phyloP scores from a whole-genome alignment of 2,113 vertebrate genomes.

The Morone saxatilis region DNA sequence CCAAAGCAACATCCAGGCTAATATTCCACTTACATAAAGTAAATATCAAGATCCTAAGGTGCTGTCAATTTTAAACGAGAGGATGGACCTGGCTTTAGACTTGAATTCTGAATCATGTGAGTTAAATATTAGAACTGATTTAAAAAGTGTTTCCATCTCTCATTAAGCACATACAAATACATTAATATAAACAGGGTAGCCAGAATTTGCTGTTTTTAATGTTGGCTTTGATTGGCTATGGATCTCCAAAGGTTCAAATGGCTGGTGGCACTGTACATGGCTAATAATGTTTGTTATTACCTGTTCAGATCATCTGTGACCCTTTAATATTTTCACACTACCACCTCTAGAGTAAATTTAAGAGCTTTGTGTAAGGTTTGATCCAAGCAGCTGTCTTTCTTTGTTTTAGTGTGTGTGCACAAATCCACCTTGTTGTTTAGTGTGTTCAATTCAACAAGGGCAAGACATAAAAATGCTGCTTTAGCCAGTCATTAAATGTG shows the following conservation, averaged over 20 bases:
- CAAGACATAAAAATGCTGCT: neutral
- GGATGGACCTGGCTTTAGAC: neutral
- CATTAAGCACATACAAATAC: neutral
- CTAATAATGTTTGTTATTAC: neutral
- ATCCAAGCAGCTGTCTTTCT: neutral
- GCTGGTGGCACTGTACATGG: too few species aligned
- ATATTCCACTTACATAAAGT: neutral
- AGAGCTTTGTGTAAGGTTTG: neutral
- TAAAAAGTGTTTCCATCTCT: too few species aligned
- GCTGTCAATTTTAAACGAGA: neutral
- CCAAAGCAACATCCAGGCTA: neutral
- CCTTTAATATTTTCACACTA: neutral
- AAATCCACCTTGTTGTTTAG: neutral
- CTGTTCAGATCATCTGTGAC: neutral
- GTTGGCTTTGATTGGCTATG: neutral
- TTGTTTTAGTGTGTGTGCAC: neutral
- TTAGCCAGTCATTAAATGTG: neutral
- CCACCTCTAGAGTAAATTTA: neutral
- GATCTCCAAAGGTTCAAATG: neutral
- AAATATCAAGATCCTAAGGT: neutral
- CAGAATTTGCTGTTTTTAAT: neutral
- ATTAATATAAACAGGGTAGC: neutral
- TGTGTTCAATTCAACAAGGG: neutral
- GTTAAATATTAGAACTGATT: too few species aligned
- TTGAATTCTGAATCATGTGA: neutral